A percentile compares a stretch with the other conserved stretches of the same genome.
Conservation (phyloP, 2,113 vertebrate genomes). For the Bufo bufo region DNA sequence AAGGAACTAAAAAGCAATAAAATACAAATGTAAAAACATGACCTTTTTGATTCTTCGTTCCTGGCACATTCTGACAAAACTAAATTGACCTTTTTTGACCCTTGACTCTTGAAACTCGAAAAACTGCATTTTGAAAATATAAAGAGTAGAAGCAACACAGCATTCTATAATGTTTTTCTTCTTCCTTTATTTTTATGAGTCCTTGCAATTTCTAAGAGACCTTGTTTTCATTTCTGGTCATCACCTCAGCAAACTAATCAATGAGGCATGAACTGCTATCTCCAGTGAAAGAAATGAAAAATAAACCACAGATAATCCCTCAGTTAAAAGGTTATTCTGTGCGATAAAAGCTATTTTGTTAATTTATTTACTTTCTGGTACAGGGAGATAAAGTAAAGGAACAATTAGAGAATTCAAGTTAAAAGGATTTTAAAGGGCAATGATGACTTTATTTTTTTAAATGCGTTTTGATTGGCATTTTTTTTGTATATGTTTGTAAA, state of each 20-base stretch:
- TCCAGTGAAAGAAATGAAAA: conserved; percentile 97
- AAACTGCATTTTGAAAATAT: conserved; percentile 63
- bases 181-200: conserved; percentile 63
- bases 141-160: conserved; percentile 60
- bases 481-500: conserved; percentile 70
- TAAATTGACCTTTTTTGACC: conserved; percentile 72
- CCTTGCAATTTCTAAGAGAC: conserved; percentile 87
- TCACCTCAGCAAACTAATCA: conserved; percentile 97
- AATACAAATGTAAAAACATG: conserved; percentile 65
- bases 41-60: conserved; percentile 64
- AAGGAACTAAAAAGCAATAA: conserved; percentile 43
- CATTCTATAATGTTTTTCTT: conserved; percentile 50
- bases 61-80: conserved; percentile 62
- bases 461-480: conserved; percentile 88
- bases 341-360: conserved; percentile 99
- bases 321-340: conserved; percentile 99
- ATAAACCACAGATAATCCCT: conserved; percentile 99
- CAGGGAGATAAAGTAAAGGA: conserved; percentile 97
- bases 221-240: conserved; percentile 97
- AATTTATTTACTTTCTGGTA: conserved; percentile 99
- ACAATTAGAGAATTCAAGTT: conserved; percentile 99
- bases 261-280: conserved; percentile 98
- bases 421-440: conserved; percentile 99
- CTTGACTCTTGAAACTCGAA: conserved; percentile 64
- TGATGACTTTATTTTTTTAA: conserved; percentile 94